A percentile compares a stretch with the other conserved stretches of the same genome.
These are phyloP conservation scores for Trilocha varians DNA, from an alignment of 2,888 invertebrate genomes.

Conservation along the genomic window DNA sequence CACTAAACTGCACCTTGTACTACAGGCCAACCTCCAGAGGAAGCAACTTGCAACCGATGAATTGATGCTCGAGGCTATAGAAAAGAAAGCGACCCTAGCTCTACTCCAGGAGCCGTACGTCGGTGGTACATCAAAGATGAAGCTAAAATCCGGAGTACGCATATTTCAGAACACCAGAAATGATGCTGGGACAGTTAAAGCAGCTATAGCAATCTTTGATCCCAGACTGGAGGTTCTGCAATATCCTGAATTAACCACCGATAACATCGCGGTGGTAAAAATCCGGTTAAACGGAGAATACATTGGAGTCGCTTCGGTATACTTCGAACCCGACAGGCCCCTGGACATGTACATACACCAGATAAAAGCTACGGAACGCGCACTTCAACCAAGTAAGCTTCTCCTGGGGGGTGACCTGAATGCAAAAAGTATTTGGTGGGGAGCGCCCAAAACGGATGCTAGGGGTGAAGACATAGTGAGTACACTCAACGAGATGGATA, in stretches of 20 bases:
- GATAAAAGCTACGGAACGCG: neutral
- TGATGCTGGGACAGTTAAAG: neutral
- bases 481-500: no score
- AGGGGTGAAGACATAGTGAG: slow-evolving; percentile 6
- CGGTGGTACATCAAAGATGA: no score
- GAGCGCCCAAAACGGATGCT: neutral
- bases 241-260: slow-evolving; percentile 2
- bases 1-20: no score
- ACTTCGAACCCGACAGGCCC: slow-evolving; percentile 6
- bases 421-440: no score
- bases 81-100: no score
- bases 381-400: no score
- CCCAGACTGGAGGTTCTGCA: no score
- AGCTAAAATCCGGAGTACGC: no score
- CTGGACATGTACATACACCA: neutral
- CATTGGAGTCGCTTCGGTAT: slow-evolving; percentile 2
- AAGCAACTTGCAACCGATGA: slow-evolving; percentile 6
- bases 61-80: neutral
- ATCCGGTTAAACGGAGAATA: neutral
- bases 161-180: neutral
- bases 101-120: slow-evolving; percentile 1
- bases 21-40: no score
- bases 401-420: no score
- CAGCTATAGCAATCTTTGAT: neutral
- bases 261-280: no score